phyloP scores from a whole-genome alignment of 1,140 invertebrate genomes.

The Formica selysi region DNA sequence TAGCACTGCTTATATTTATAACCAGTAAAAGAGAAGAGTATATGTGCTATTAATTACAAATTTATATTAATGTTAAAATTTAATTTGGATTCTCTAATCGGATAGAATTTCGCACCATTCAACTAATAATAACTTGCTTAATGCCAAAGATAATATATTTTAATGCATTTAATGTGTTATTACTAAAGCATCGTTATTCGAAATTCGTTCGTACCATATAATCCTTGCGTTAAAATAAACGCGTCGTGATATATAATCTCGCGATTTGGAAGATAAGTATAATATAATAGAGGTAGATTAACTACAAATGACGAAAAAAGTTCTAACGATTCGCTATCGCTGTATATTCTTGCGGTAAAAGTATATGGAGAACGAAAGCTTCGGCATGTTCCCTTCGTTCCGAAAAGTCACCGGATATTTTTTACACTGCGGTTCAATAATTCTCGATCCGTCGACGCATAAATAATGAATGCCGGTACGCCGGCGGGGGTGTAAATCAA shows the following conservation, averaged over 20 bases:
- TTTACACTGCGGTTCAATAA: slow-evolving; percentile 73
- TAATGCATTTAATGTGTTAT: slow-evolving; percentile 22
- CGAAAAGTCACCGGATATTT: slow-evolving; percentile 55
- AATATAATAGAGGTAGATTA: slow-evolving; percentile 14
- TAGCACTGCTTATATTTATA: background rate
- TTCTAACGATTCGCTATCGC: slow-evolving; percentile 17
- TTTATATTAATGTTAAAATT: slow-evolving; percentile 1
- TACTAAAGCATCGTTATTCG: slow-evolving; percentile 11
- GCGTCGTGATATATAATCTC: background rate
- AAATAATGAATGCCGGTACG: slow-evolving; percentile 74
- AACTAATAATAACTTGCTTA: background rate
- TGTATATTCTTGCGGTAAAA: slow-evolving; percentile 29
- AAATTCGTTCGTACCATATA: slow-evolving; percentile 13
- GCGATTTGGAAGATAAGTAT: background rate
- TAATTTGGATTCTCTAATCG: background rate
- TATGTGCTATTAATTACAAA: background rate
- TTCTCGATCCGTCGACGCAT: slow-evolving; percentile 74
- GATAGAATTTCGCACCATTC: background rate
- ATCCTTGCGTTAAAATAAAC: background rate
- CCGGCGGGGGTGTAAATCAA: slow-evolving; percentile 72
- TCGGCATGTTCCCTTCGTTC: background rate
- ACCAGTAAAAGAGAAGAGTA: background rate
- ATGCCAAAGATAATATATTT: background rate
- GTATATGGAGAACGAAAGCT: slow-evolving; percentile 23
- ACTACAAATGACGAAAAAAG: background rate